Evolutionary conservation across 2,113 vertebrate species (phyloP).

Genomic region (Trochalopteron elliotii): DNA sequence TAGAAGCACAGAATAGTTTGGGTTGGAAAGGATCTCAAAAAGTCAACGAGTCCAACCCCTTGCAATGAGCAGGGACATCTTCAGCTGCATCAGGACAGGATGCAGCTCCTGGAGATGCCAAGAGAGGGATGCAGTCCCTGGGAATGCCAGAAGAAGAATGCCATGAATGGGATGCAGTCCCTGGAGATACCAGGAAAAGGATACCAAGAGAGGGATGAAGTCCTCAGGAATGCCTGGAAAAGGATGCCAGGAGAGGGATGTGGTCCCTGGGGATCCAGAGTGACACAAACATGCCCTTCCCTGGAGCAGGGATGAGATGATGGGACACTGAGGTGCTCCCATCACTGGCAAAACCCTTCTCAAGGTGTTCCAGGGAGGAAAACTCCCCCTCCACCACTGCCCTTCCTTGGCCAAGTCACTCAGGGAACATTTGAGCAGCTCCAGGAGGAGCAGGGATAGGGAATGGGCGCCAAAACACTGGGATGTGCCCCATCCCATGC

Average conservation of each 20-base stretch:
- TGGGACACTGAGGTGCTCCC: neutral
- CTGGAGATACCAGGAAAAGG: neutral
- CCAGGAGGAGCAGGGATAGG: neutral
- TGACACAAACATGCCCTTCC: neutral
- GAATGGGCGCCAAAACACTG: accelerated
- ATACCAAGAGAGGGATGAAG: neutral
- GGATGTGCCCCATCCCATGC: accelerated
- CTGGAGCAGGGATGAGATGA: neutral
- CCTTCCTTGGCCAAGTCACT: neutral
- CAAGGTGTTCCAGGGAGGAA: neutral
- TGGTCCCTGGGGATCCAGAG: neutral
- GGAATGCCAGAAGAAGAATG: neutral
- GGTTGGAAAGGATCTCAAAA: neutral
- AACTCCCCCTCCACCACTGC: neutral
- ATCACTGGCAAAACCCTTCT: neutral
- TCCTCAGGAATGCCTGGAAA: no score
- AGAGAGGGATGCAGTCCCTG: neutral
- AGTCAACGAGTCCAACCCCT: neutral
- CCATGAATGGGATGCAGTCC: neutral
- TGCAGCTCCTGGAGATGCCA: neutral
- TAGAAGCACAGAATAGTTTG: neutral
- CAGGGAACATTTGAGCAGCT: accelerated
- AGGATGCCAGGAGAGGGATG: neutral
- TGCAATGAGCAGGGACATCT: neutral
- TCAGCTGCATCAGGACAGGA: neutral